Evolutionary conservation across 1,140 invertebrate species (phyloP).

Genomic region (Alviniconcha marisindica): DNA sequence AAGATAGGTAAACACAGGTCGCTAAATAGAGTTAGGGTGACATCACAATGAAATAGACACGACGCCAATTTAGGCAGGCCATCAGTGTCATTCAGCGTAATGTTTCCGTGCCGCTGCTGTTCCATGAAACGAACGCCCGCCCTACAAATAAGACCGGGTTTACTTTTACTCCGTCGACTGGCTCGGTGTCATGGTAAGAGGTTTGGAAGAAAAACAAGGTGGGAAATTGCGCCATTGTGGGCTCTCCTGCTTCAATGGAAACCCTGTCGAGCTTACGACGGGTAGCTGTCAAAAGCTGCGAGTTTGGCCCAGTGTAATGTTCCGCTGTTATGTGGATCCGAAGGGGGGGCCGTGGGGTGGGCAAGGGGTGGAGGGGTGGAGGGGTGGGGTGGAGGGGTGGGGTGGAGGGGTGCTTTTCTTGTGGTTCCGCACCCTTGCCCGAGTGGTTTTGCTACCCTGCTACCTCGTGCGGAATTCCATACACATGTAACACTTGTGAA

Average conservation of each 20-base stretch:
- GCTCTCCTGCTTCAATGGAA: not conserved
- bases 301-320: not conserved
- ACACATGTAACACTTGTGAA: too few species aligned
- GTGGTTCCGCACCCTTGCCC: too few species aligned
- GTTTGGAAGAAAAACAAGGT: conserved; percentile 27
- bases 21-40: conserved; percentile 18
- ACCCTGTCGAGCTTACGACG: not conserved
- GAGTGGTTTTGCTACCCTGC: too few species aligned
- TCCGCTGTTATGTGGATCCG: not conserved
- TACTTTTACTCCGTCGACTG: conserved; percentile 25
- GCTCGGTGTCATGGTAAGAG: conserved; percentile 17
- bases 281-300: not conserved
- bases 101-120: conserved; percentile 22
- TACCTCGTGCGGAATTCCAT: too few species aligned
- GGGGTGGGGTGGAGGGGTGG: too few species aligned
- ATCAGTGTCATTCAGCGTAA: conserved; percentile 19
- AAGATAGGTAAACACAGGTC: conserved; percentile 8
- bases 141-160: conserved; percentile 22
- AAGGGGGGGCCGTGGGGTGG: too few species aligned
- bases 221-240: conserved; percentile 28
- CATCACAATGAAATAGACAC: not conserved
- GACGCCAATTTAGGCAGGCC: not conserved
- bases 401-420: too few species aligned
- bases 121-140: conserved; percentile 23
- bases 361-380: too few species aligned